Percentiles rank a stretch among this genome's conserved stretches.
Conservation (phyloP, 2,888 invertebrate genomes). For the Fragum whitleyi region DNA sequence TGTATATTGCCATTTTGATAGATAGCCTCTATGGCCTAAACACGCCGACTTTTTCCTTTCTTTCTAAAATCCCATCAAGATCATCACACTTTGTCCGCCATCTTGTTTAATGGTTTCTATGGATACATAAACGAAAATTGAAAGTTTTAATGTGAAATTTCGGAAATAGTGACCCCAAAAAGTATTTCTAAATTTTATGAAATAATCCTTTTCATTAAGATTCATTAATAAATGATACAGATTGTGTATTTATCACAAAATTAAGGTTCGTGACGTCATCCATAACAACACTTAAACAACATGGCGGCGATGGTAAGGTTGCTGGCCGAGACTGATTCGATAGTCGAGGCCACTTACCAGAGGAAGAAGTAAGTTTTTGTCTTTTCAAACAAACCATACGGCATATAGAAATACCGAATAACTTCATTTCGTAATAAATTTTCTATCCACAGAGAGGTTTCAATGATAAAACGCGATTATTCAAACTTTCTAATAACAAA, state of each 20-base stretch:
- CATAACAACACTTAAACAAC: slow-evolving; percentile 79
- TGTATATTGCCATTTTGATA: slow-evolving; percentile 75
- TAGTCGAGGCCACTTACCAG: slow-evolving; percentile 75
- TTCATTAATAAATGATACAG: too few species aligned
- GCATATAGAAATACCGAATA: neutral
- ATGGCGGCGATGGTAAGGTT: slow-evolving; percentile 84
- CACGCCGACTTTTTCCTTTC: neutral
- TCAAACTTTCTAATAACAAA: too few species aligned
- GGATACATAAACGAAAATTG: slow-evolving; percentile 17
- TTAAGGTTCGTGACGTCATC: slow-evolving; percentile 55
- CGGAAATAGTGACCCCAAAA: too few species aligned
- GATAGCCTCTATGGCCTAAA: neutral
- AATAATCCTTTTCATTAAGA: too few species aligned
- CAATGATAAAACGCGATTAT: too few species aligned
- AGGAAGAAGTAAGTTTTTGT: slow-evolving; percentile 76
- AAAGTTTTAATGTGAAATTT: too few species aligned
- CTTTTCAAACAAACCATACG: too few species aligned
- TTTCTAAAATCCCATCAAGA: slow-evolving; percentile 3
- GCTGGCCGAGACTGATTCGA: slow-evolving; percentile 73
- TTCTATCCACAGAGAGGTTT: too few species aligned
- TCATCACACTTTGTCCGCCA: slow-evolving; percentile 65
- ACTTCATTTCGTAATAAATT: too few species aligned
- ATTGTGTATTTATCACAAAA: neutral
- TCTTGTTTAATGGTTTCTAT: slow-evolving; percentile 70
- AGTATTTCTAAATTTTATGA: too few species aligned